phyloP scores from a whole-genome alignment of 2,113 vertebrate genomes.

The Centropus unirufus region DNA sequence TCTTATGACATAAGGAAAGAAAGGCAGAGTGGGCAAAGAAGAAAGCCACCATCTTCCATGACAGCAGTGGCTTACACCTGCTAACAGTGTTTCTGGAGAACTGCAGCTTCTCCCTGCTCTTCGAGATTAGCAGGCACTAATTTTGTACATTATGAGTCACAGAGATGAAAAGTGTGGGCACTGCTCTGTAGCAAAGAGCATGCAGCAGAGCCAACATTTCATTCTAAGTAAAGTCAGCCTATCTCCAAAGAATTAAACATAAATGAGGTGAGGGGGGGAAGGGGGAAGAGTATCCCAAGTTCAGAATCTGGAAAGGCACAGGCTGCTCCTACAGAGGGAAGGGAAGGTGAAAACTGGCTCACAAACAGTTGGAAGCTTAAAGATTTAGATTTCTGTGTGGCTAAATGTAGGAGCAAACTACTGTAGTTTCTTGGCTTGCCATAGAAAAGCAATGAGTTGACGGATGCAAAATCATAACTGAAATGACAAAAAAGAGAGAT shows the following conservation, averaged over 20 bases:
- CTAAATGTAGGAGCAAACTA: constrained; percentile 30
- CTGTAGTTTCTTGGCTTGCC: constrained; percentile 17
- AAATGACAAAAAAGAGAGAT: background rate
- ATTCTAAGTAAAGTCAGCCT: background rate
- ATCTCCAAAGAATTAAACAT: constrained; percentile 20
- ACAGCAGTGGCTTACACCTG: constrained; percentile 8
- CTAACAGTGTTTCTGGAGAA: constrained; percentile 30
- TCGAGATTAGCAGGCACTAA: background rate
- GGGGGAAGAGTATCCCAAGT: constrained; percentile 5
- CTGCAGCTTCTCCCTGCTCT: constrained; percentile 22
- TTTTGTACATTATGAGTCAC: constrained; percentile 40
- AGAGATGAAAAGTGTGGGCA: constrained; percentile 47
- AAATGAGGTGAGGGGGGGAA: background rate
- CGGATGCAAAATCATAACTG: constrained; percentile 22
- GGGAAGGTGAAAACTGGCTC: constrained; percentile 28
- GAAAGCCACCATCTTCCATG: constrained; percentile 13
- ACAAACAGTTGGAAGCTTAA: background rate
- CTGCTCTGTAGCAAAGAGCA: constrained; percentile 40
- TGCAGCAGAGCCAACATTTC: background rate
- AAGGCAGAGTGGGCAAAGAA: background rate
- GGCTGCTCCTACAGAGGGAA: constrained; percentile 50
- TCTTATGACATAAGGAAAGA: background rate
- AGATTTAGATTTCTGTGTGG: constrained; percentile 27
- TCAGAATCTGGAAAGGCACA: constrained; percentile 45
- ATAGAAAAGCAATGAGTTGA: background rate